Evolutionary conservation across 1,140 invertebrate species (phyloP).

Genomic region (Dendroctonus valens): DNA sequence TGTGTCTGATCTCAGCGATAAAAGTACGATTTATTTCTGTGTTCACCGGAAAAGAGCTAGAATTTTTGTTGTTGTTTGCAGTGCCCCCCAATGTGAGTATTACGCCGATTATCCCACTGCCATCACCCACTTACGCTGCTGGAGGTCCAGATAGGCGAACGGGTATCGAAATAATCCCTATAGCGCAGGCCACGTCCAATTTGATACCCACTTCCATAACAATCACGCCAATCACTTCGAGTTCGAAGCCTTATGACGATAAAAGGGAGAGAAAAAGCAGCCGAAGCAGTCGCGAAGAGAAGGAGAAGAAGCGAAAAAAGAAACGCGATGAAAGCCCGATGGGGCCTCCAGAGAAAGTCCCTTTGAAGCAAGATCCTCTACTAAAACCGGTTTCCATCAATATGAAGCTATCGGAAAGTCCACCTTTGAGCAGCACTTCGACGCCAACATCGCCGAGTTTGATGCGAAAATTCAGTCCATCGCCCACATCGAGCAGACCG

Average conservation of each 20-base stretch:
- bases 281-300: slow-evolving; percentile 58
- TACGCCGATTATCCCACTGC: slow-evolving; percentile 61
- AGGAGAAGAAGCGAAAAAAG: slow-evolving; percentile 74
- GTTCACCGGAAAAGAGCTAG: background rate
- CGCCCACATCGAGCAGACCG: slow-evolving; percentile 60
- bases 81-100: slow-evolving; percentile 76
- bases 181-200: slow-evolving; percentile 59
- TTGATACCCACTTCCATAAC: slow-evolving; percentile 75
- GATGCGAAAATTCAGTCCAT: slow-evolving; percentile 66
- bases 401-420: slow-evolving; percentile 69
- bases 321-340: slow-evolving; percentile 76
- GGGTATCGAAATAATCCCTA: slow-evolving; percentile 79
- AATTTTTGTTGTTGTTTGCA: slow-evolving; percentile 16
- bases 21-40: slow-evolving; percentile 50
- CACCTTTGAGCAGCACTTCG: slow-evolving; percentile 54
- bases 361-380: slow-evolving; percentile 67
- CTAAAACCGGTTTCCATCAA: slow-evolving; percentile 72
- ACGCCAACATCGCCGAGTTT: slow-evolving; percentile 63
- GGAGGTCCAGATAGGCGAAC: slow-evolving; percentile 55
- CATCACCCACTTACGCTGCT: slow-evolving; percentile 56
- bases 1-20: slow-evolving; percentile 57
- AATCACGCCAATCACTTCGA: slow-evolving; percentile 73
- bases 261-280: slow-evolving; percentile 64
- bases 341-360: slow-evolving; percentile 81
- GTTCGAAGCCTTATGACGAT: slow-evolving; percentile 59